phyloP scores from a whole-genome alignment of 2,113 vertebrate genomes.

The Turnix velox region DNA sequence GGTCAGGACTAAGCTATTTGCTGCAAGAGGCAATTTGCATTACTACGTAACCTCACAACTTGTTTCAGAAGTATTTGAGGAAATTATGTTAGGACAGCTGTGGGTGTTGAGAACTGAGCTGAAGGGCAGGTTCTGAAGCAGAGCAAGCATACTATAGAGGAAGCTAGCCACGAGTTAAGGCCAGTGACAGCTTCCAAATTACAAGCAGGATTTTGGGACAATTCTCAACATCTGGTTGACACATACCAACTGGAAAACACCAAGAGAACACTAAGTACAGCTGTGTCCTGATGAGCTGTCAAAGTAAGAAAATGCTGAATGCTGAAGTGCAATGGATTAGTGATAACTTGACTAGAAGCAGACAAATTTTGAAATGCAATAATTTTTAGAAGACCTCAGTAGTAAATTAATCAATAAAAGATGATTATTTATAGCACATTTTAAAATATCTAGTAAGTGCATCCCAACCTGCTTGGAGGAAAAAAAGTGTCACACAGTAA shows the following conservation, averaged over 20 bases:
- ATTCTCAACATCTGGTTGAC: background rate
- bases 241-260: background rate
- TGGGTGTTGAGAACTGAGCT: background rate
- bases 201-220: background rate
- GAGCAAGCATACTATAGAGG: background rate
- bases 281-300: background rate
- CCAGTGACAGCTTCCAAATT: background rate
- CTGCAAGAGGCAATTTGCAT: background rate
- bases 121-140: background rate
- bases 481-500: background rate
- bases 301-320: background rate
- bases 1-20: background rate
- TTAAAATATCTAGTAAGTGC: background rate
- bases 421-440: background rate
- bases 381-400: background rate
- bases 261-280: background rate
- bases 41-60: background rate
- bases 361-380: background rate
- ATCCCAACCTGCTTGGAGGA: background rate
- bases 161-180: background rate
- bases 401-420: background rate
- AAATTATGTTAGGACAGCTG: background rate
- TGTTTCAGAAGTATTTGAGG: background rate
- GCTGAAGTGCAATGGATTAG: background rate
- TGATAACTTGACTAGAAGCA: background rate